A percentile compares a stretch with the other conserved stretches of the same genome.
Evolutionary conservation across 2,113 vertebrate species (phyloP).

Genomic region (Aramus guarauna): DNA sequence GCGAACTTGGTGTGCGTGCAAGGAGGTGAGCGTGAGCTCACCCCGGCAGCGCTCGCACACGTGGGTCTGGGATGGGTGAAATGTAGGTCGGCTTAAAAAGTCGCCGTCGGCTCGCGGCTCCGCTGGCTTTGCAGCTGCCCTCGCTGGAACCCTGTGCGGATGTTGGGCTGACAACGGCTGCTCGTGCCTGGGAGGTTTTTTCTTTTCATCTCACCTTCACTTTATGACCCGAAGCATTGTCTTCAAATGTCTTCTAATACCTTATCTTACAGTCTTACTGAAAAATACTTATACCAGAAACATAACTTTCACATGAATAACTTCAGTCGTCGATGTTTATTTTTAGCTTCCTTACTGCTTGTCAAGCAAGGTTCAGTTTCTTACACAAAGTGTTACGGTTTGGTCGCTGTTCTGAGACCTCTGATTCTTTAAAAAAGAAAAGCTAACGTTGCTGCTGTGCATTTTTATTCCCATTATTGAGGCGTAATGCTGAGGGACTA

Average conservation of each 20-base stretch:
- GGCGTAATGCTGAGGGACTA: fast-evolving
- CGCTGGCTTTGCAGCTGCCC: neutral
- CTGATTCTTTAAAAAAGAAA: neutral
- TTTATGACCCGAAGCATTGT: neutral
- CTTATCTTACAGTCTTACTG: neutral
- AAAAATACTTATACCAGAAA: no score
- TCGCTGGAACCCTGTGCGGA: fast-evolving
- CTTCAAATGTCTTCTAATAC: fast-evolving
- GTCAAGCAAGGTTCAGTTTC: neutral
- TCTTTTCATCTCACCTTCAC: neutral
- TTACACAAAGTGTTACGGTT: fast-evolving
- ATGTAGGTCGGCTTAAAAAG: neutral
- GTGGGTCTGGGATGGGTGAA: fast-evolving
- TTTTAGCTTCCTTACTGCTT: neutral
- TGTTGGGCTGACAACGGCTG: fast-evolving
- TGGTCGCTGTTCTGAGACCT: neutral
- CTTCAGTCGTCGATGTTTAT: neutral
- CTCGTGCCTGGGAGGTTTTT: fast-evolving
- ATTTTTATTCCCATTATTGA: neutral
- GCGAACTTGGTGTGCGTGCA: fast-evolving
- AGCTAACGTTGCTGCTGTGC: neutral
- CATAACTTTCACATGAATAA: fast-evolving
- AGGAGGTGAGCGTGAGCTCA: neutral
- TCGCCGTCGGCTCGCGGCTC: fast-evolving
- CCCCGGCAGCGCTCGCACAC: fast-evolving